phyloP scores from a whole-genome alignment of 2,888 invertebrate species.

The Aproaerema taeniolella region DNA sequence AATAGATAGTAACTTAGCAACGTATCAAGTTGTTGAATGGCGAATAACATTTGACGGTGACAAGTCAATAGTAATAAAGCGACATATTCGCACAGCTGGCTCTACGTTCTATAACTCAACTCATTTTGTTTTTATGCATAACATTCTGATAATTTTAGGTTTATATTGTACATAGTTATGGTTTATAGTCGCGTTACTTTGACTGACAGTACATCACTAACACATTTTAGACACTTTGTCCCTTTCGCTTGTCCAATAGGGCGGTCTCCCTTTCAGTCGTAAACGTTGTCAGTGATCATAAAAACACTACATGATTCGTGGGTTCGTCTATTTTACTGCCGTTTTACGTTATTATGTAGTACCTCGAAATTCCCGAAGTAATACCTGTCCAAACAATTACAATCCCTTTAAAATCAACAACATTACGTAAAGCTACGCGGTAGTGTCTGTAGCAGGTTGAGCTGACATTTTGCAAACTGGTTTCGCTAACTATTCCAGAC shows the following conservation, averaged over 20 bases:
- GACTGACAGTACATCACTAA: no score
- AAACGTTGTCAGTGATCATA: constrained; percentile 35
- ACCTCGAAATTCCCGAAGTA: constrained; percentile 21
- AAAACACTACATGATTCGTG: constrained; percentile 35
- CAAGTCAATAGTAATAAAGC: background rate
- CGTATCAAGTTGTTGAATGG: no score
- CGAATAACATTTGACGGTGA: constrained; percentile 11
- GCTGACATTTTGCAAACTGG: constrained; percentile 51
- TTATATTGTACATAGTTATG: no score
- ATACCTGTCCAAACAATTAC: constrained; percentile 29
- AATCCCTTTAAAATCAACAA: constrained; percentile 29
- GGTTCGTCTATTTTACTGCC: constrained; percentile 29
- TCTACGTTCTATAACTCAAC: no score
- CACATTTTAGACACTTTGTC: constrained; percentile 26
- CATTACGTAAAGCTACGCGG: constrained; percentile 34
- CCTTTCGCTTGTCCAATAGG: constrained; percentile 26
- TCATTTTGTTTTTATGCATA: constrained; percentile 7
- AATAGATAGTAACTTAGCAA: no score
- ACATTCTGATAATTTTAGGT: no score
- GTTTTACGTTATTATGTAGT: constrained; percentile 26
- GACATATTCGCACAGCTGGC: constrained; percentile 9
- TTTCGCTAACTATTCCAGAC: constrained; percentile 35
- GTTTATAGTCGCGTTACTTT: no score
- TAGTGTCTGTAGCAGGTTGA: constrained; percentile 32
- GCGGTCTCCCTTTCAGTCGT: constrained; percentile 32